These are phyloP conservation scores for Seira sanloemensis DNA, from an alignment of 2,888 invertebrate species.

Conservation along the genomic window DNA sequence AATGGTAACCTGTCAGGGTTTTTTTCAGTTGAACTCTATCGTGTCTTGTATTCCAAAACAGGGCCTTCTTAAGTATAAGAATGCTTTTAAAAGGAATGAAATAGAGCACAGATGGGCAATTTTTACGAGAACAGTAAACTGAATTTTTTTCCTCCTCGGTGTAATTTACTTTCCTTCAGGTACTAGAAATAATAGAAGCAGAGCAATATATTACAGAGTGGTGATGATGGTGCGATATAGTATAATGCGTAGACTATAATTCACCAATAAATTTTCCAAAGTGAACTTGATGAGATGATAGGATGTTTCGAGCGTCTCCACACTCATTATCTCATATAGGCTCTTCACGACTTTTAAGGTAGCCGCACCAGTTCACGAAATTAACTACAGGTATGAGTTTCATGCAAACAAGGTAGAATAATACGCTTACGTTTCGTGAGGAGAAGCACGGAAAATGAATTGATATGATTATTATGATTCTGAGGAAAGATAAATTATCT, in stretches of 20 bases:
- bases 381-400: conserved; percentile 26
- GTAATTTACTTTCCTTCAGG: too few species aligned
- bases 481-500: neutral
- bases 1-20: too few species aligned
- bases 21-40: too few species aligned
- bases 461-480: conserved; percentile 23
- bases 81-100: too few species aligned
- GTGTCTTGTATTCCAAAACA: too few species aligned
- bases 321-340: neutral
- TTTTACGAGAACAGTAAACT: too few species aligned
- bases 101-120: conserved; percentile 38
- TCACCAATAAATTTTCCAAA: neutral
- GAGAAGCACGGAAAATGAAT: conserved; percentile 20
- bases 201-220: neutral
- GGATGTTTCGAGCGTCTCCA: conserved; percentile 10
- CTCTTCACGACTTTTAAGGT: neutral
- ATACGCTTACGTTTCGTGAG: too few species aligned
- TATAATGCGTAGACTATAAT: neutral
- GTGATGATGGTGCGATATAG: conserved; percentile 26
- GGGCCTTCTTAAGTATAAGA: too few species aligned
- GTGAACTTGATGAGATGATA: conserved; percentile 9
- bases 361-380: conserved; percentile 20
- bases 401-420: conserved; percentile 38
- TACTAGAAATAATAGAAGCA: conserved; percentile 42
- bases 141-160: conserved; percentile 37